These are phyloP conservation scores for Habrosyne pyritoides DNA, from an alignment of 2,888 invertebrate genomes.

Conservation along the genomic window DNA sequence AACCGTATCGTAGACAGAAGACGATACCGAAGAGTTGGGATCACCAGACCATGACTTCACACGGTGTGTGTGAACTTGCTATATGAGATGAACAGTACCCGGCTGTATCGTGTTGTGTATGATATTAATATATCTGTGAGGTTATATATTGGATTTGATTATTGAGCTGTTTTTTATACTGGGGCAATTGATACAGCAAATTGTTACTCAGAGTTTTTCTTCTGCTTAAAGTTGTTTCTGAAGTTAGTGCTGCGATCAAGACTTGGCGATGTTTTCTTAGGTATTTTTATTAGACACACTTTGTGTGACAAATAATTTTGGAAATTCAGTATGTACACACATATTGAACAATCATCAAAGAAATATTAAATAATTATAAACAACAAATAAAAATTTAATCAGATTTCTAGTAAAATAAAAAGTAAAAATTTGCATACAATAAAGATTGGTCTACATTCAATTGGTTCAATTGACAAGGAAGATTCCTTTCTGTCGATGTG, in stretches of 20 bases:
- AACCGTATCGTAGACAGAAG: conserved; percentile 60
- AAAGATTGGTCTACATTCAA: background rate
- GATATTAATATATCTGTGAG: background rate
- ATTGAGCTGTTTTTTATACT: too few species aligned
- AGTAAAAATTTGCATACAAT: background rate
- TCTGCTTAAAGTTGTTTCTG: background rate
- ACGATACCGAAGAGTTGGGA: conserved; percentile 64
- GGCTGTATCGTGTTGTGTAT: conserved; percentile 3
- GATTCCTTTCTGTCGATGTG: conserved; percentile 8
- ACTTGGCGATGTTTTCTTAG: too few species aligned
- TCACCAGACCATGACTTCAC: conserved; percentile 67
- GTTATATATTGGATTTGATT: conserved; percentile 4
- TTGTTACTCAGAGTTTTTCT: too few species aligned
- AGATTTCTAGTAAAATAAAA: background rate
- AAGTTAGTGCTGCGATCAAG: too few species aligned
- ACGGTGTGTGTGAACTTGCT: conserved; percentile 65
- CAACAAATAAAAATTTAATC: too few species aligned
- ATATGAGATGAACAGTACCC: conserved; percentile 25
- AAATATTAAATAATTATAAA: too few species aligned
- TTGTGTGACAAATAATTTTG: too few species aligned
- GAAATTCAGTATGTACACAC: too few species aligned
- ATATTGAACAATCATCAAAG: too few species aligned
- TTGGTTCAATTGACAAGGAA: background rate
- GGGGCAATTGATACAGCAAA: too few species aligned
- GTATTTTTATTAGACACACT: too few species aligned